Evolutionary conservation across 2,888 invertebrate genomes (phyloP), one percentile per base, ranked within the genome.

Genomic region (Patella pellucida): DNA sequence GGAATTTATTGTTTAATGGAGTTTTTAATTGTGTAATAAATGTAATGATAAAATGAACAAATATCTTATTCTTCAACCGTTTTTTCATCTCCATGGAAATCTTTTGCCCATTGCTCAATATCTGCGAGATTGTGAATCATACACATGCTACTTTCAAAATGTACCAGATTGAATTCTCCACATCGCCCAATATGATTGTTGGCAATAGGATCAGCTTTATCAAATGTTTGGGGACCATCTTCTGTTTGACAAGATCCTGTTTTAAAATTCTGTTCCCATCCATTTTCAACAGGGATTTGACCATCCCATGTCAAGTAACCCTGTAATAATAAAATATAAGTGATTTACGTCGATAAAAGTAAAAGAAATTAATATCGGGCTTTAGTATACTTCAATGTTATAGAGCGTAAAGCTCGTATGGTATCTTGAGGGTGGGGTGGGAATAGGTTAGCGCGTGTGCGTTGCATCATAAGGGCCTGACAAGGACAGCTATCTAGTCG

Each of bases 101-200:
- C 62, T 23, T 62, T 23, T 11, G 62, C 62, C 62, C 62, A 62
- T 62, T 62, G 62, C 23, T 62, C 62, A 14, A 62, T 23, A 23
- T 62, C 62, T 19, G 19, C 62, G 1, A 62, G 62, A 62, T 12
- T 23, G 23, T 62, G 62, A 23, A 62, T 62, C 12, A 62, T 23
- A 4, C 62, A 62, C 1, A 14, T 62, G 23, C 62, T 62, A 15
- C 23, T 23, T 62, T 62, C 62, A 62, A 62, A 62, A 23, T 62
- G 62, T 23, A 62, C 62, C 23, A 62, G 14, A 23, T 62, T 62
- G 62, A 62, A 62, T 19, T 62, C 62, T 23, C 62, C 62, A 62
- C 62, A 62, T 23, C 14, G 19, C 7, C 62, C 62, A 62, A 62
- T 62, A 7, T 62, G 62, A 14, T 62, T 62, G 62, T 62, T 62